These are phyloP conservation scores for Conger conger DNA, from an alignment of 2,113 vertebrate genomes.

Conservation along the genomic window DNA sequence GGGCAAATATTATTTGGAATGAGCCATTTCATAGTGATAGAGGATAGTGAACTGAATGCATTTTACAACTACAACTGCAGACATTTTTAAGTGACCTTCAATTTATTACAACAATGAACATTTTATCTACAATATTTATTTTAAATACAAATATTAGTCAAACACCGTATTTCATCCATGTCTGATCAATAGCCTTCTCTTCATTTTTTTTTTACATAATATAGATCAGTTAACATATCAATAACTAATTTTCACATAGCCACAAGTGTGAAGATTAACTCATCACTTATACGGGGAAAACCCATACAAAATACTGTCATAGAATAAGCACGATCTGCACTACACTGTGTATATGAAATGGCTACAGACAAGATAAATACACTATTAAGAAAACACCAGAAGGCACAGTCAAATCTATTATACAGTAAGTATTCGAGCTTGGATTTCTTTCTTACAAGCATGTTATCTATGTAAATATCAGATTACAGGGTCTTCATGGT, in stretches of 20 bases:
- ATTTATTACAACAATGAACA: not conserved
- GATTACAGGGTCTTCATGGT: not conserved
- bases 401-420: not conserved
- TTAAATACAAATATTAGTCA: not conserved
- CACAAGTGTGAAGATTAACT: not conserved
- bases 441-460: not conserved
- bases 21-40: no score
- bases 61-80: not conserved
- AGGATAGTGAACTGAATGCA: not conserved
- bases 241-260: not conserved
- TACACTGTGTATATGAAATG: not conserved
- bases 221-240: not conserved
- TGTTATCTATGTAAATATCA: not conserved
- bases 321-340: not conserved
- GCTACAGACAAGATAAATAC: not conserved
- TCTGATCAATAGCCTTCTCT: not conserved
- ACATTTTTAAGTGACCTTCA: not conserved
- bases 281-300: not conserved
- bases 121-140: not conserved
- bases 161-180: not conserved
- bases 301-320: not conserved
- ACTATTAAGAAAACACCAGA: not conserved
- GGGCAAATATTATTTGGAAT: not conserved
- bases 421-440: not conserved
- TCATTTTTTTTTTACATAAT: not conserved